Base-by-base conservation (phyloP, 1,140 invertebrate species). In the Aphidius ervi region DNA sequence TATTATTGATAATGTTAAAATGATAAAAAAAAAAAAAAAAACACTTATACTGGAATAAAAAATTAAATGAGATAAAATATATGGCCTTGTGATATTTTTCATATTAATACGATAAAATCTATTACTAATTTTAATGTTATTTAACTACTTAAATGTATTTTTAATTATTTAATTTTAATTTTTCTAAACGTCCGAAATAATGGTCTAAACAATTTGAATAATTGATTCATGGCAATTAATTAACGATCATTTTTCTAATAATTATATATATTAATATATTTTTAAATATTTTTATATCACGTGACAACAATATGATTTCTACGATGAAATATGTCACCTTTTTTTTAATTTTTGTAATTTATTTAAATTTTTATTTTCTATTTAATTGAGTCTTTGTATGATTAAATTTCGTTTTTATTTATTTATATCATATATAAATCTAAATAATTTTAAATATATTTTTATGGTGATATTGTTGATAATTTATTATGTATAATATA, bases 361-460 rank as follows among this genome's bases (percentile, higher is more conserved):
- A 16, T 16, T 16, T 16, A 16, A 46, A 49, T 16, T 42, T 39
- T 5, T 16, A 9, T 40, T 41, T 41, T 40, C 20, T 54, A 7
- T n/a, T 54, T 10, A 40, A 54, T 40, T 54, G 9, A 42, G 9
- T 42, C 42, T 31, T 31, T 31, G 23, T 31, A 59, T 50, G 42
- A 50, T 5, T 39, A 39, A 50, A 50, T 16, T 59, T 7, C 16
- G 48, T 58, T 40, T 16, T 37, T 49, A 9, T 48, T 37, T 49
- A 9, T 48, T 20, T 52, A 3, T 59, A 46, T 40, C 41, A 61
- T 61, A 48, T 49, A 61, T 53, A 55, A 46, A 55, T 61, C 20
- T 61, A 61, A 55, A 46, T 61, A 55, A 56, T 16, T 16, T 16
- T 16, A 16, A 16, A 9, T 55, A 53, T 52, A 20, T 37, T 47